phyloP scores from a whole-genome alignment of 1,140 invertebrate species.

The Tribolium castaneum region DNA sequence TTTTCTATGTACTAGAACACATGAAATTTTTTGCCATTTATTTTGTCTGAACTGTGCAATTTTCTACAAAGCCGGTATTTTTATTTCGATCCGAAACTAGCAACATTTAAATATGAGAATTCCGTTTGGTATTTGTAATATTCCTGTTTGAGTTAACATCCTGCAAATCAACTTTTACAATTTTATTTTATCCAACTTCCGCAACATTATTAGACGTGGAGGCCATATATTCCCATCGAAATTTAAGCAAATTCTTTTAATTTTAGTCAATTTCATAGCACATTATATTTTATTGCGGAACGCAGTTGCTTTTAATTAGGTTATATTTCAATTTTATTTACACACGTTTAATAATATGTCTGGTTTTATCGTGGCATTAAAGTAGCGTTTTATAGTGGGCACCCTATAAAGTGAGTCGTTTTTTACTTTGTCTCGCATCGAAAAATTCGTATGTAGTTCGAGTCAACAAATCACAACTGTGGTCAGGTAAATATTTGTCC shows the following conservation, averaged over 20 bases:
- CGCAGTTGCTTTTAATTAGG: conserved; percentile 18
- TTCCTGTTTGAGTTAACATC: no score
- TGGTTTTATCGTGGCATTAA: conserved; percentile 5
- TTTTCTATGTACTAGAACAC: no score
- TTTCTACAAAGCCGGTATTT: no score
- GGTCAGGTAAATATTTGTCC: no score
- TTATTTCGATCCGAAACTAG: no score
- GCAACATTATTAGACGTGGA: neutral
- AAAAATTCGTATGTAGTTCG: neutral
- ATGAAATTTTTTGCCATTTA: no score
- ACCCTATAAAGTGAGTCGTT: neutral
- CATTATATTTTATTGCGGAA: neutral
- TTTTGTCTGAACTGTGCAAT: no score
- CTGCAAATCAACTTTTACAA: no score
- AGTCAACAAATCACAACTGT: no score
- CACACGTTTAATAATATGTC: conserved; percentile 13
- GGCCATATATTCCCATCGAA: neutral
- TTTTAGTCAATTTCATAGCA: neutral
- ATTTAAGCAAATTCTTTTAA: neutral
- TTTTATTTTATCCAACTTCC: no score
- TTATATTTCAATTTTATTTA: conserved; percentile 20
- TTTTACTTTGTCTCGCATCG: neutral
- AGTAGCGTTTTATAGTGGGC: neutral
- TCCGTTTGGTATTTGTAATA: no score
- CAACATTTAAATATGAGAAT: no score